Evolutionary conservation across 2,113 vertebrate species (phyloP).

Genomic region (Artemisiospiza belli): DNA sequence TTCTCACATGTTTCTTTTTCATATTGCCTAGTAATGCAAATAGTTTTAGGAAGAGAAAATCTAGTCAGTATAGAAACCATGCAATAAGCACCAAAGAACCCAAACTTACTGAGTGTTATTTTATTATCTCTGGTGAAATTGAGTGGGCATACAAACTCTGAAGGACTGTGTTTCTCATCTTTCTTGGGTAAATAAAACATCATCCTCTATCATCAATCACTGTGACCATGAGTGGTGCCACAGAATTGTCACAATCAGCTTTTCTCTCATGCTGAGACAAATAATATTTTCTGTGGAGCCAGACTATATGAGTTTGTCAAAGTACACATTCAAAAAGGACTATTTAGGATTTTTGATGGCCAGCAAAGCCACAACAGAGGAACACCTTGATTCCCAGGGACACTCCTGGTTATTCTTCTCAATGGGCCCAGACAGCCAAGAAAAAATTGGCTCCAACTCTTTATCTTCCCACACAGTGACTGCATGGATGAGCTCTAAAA

Average conservation of each 20-base stretch:
- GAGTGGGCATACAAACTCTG: not conserved
- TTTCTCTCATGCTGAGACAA: not conserved
- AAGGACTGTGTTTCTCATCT: not conserved
- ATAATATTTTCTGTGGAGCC: not conserved
- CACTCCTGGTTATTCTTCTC: not conserved
- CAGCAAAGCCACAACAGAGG: not conserved
- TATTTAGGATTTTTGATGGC: not conserved
- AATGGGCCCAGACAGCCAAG: not conserved
- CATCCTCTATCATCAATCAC: not conserved
- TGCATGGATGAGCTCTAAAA: not conserved
- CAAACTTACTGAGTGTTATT: not conserved
- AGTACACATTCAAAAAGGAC: not conserved
- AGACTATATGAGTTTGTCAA: not conserved
- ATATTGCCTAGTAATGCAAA: not conserved
- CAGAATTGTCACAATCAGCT: not conserved
- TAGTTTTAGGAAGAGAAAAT: not conserved
- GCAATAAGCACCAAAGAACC: fast-evolving
- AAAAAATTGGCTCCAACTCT: not conserved
- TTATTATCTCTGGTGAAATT: not conserved
- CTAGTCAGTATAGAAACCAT: not conserved
- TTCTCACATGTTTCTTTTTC: not conserved
- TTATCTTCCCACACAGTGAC: not conserved
- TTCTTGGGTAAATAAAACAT: not conserved
- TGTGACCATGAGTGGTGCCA: not conserved
- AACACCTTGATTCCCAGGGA: not conserved